Percentiles rank a stretch among this genome's conserved stretches.
Conservation (phyloP, 2,797 vertebrate species). For the Taenioides sp. region DNA sequence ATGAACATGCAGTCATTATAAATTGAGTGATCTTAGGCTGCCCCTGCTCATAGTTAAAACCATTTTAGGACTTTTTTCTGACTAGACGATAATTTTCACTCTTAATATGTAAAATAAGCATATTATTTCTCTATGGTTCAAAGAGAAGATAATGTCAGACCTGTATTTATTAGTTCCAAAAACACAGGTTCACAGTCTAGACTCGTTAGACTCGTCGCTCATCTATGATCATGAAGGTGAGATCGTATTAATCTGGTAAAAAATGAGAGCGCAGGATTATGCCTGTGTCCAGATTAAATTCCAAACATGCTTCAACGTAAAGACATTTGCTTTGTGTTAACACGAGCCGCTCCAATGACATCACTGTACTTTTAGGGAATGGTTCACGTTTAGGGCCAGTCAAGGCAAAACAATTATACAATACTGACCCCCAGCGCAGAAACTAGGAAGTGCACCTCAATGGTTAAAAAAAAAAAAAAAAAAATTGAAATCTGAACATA, state of each 20-base stretch:
- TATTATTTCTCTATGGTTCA: too few species aligned
- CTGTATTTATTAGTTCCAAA: constrained; percentile 8
- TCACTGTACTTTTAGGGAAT: constrained; percentile 64
- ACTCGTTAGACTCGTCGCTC: not conserved
- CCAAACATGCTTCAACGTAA: constrained; percentile 49
- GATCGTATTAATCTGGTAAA: constrained; percentile 15
- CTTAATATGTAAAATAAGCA: too few species aligned
- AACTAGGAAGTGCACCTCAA: not conserved
- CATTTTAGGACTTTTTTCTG: too few species aligned
- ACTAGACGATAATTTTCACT: too few species aligned
- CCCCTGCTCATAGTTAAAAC: too few species aligned
- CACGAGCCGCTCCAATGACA: constrained; percentile 61
- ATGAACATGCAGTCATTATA: too few species aligned
- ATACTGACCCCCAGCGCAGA: constrained; percentile 25
- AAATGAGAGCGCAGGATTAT: constrained; percentile 19
- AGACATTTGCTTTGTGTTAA: constrained; percentile 74
- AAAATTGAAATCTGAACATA: too few species aligned
- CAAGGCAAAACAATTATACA: not conserved
- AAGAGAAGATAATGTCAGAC: too few species aligned
- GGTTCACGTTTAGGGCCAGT: constrained; percentile 19
- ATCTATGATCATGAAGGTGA: not conserved
- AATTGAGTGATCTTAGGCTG: too few species aligned
- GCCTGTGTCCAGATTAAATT: constrained; percentile 53
- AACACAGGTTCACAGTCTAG: not conserved
- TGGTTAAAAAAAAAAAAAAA: not conserved